Percentiles rank a stretch among this genome's conserved stretches.
Conservation (phyloP, 2,888 invertebrate species). For the Chymomyza fuscimana region DNA sequence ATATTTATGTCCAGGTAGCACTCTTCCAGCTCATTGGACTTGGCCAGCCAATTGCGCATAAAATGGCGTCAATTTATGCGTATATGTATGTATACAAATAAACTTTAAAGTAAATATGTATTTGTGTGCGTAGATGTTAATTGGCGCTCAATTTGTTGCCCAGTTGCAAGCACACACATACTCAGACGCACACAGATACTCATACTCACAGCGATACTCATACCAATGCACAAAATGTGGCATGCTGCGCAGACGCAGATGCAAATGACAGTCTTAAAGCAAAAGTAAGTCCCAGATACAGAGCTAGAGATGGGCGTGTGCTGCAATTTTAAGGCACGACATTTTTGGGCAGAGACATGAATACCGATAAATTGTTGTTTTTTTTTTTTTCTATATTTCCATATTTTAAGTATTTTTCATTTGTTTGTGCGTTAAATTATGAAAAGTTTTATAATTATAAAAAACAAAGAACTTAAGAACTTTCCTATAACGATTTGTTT, state of each 20-base stretch:
- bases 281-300: neutral
- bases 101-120: neutral
- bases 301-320: neutral
- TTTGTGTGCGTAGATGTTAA: neutral
- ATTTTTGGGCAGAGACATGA: too few species aligned
- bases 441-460: too few species aligned
- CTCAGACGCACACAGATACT: neutral
- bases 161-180: neutral
- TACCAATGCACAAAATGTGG: neutral
- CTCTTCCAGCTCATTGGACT: neutral
- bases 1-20: neutral
- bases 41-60: neutral
- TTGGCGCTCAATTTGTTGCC: neutral
- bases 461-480: too few species aligned
- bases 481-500: too few species aligned
- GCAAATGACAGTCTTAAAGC: neutral
- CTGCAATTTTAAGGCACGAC: neutral
- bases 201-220: neutral
- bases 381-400: too few species aligned
- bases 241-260: slow-evolving; percentile 10
- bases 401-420: too few species aligned
- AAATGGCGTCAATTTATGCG: slow-evolving; percentile 5
- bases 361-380: too few species aligned
- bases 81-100: neutral
- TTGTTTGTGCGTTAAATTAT: too few species aligned